Evolutionary conservation across 64 coral and sea anemone genomes (phyloP).

Genomic region (Porites australiensis): DNA sequence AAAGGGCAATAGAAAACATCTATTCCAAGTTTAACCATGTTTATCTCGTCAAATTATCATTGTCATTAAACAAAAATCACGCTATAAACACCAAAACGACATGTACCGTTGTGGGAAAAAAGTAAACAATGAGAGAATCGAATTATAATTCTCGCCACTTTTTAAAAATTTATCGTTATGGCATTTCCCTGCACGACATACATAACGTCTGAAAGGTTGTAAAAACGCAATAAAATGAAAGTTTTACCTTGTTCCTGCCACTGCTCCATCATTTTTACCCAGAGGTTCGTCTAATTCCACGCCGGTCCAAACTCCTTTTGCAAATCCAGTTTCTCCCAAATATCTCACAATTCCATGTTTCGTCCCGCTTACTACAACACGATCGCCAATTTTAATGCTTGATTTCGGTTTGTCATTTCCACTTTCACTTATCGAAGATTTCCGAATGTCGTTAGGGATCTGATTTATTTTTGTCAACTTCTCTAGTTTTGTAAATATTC

Average conservation of each 20-base stretch:
- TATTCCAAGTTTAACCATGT: not conserved
- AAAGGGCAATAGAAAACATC: not conserved
- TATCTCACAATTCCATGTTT: slow-evolving; percentile 92
- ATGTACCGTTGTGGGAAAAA: not conserved
- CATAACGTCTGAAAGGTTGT: not conserved
- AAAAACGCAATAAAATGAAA: not conserved
- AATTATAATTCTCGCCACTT: too few relatives aligned
- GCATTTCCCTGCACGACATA: not conserved
- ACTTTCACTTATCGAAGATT: slow-evolving; percentile 33
- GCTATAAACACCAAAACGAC: not conserved
- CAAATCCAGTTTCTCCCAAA: slow-evolving; percentile 96
- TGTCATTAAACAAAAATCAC: not conserved
- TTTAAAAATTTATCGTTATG: too few relatives aligned
- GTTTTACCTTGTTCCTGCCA: slow-evolving; percentile 94
- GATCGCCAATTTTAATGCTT: slow-evolving; percentile 89
- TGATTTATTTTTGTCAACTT: slow-evolving; percentile 88
- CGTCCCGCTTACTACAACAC: slow-evolving; percentile 89
- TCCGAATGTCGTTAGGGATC: slow-evolving; percentile 33
- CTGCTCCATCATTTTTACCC: slow-evolving; percentile 97
- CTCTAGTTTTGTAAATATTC: slow-evolving; percentile 95
- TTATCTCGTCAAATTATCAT: not conserved
- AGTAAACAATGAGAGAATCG: too few relatives aligned
- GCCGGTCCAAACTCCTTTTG: slow-evolving; percentile 96
- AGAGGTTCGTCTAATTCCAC: slow-evolving; percentile 93
- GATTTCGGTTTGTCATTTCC: slow-evolving; percentile 29